A percentile compares a stretch with the other conserved stretches of the same genome.
Evolutionary conservation across 53 echinoderm and acorn worm genomes (phyloP).

Genomic region (Glandiceps talaboti): DNA sequence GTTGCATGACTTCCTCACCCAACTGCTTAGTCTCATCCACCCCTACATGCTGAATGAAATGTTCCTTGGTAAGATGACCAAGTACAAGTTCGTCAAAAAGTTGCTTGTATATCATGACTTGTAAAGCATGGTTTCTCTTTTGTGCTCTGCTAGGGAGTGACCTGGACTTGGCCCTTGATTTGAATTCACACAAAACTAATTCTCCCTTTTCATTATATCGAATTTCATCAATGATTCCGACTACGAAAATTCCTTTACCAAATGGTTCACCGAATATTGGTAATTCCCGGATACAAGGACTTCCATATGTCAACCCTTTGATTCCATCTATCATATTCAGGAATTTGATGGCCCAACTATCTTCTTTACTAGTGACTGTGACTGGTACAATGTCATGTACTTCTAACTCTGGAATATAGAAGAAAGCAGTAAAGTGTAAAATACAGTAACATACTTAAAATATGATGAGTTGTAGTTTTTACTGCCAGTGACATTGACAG

Average conservation of each 20-base stretch:
- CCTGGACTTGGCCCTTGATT: constrained; percentile 46
- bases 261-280: constrained; percentile 66
- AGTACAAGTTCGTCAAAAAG: constrained; percentile 59
- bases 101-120: constrained; percentile 80
- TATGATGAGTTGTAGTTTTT: too few species aligned
- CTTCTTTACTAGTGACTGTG: constrained; percentile 39
- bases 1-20: constrained; percentile 28
- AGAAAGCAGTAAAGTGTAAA: not conserved
- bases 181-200: constrained; percentile 79
- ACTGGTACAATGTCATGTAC: constrained; percentile 60
- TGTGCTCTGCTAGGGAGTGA: constrained; percentile 40
- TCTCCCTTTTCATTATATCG: constrained; percentile 38
- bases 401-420: constrained; percentile 45
- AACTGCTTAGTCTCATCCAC: constrained; percentile 34
- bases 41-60: constrained; percentile 18
- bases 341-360: constrained; percentile 54
- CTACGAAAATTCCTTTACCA: constrained; percentile 31
- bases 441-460: too few species aligned
- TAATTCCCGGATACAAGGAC: constrained; percentile 48
- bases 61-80: constrained; percentile 31
- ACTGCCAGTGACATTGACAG: too few species aligned
- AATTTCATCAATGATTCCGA: constrained; percentile 75
- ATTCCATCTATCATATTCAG: constrained; percentile 57
- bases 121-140: constrained; percentile 54
- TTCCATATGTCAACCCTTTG: constrained; percentile 26